Conservation (phyloP, 2,113 vertebrate species). For the Bombycilla garrulus region DNA sequence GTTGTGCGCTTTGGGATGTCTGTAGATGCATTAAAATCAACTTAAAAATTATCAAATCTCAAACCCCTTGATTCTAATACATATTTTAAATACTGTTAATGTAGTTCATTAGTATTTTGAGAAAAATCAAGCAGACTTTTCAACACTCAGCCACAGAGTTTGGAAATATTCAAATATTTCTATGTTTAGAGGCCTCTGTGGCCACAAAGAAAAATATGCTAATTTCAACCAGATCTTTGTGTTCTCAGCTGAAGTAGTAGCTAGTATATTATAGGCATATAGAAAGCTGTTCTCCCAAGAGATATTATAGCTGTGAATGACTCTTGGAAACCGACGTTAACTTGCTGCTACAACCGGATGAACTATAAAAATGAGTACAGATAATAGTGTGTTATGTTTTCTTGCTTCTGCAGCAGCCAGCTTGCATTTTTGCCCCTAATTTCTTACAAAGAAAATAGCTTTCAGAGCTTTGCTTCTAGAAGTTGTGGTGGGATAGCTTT, state of each 20-base stretch:
- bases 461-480: not conserved
- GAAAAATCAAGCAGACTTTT: not conserved
- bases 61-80: not conserved
- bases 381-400: not conserved
- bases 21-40: not conserved
- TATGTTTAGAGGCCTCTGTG: constrained; percentile 26
- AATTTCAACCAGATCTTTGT: constrained; percentile 57
- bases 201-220: constrained; percentile 38
- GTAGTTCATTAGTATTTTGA: not conserved
- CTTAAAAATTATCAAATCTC: not conserved
- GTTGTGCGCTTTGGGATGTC: not conserved
- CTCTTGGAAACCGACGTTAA: constrained; percentile 23
- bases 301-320: constrained; percentile 5
- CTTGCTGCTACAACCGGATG: not conserved
- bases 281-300: not conserved
- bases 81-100: not conserved
- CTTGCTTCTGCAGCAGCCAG: constrained; percentile 19
- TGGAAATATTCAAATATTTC: constrained; percentile 2
- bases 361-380: constrained; percentile 8
- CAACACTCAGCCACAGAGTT: not conserved
- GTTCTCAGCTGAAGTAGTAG: constrained; percentile 6
- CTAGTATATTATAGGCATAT: not conserved
- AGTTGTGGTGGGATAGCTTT: constrained; percentile 4
- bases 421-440: not conserved
- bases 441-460: not conserved